phyloP scores from a whole-genome alignment of 2,888 invertebrate species.

The Nebria salina region DNA sequence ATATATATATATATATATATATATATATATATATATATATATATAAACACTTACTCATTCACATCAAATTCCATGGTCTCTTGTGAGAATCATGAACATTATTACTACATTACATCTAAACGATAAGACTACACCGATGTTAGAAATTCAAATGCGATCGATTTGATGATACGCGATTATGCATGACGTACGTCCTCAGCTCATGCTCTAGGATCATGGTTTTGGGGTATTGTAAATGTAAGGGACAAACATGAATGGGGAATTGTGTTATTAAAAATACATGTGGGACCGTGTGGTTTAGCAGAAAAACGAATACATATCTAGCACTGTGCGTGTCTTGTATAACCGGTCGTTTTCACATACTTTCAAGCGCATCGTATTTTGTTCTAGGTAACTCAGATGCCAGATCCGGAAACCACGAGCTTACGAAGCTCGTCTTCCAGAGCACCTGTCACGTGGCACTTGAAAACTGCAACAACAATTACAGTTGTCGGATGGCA shows the following conservation, averaged over 20 bases:
- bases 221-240: background rate
- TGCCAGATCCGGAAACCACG: constrained; percentile 51
- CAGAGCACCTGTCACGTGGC: constrained; percentile 91
- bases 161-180: constrained; percentile 18
- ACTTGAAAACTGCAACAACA: constrained; percentile 82
- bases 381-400: constrained; percentile 42
- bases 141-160: background rate
- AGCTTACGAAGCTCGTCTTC: constrained; percentile 67
- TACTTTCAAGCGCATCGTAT: background rate
- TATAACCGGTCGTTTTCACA: background rate
- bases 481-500: constrained; percentile 80
- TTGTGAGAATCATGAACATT: constrained; percentile 35
- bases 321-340: background rate
- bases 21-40: background rate
- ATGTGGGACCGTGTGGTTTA: background rate
- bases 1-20: too few relatives aligned
- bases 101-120: constrained; percentile 32
- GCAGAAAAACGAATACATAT: background rate
- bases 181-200: constrained; percentile 24
- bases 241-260: background rate
- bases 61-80: constrained; percentile 34
- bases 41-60: constrained; percentile 18
- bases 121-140: background rate
- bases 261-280: background rate
- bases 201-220: background rate